A percentile compares a stretch with the other conserved stretches of the same genome.
Evolutionary conservation across 2,888 invertebrate genomes (phyloP).

Genomic region (Trachelus iudaicus): DNA sequence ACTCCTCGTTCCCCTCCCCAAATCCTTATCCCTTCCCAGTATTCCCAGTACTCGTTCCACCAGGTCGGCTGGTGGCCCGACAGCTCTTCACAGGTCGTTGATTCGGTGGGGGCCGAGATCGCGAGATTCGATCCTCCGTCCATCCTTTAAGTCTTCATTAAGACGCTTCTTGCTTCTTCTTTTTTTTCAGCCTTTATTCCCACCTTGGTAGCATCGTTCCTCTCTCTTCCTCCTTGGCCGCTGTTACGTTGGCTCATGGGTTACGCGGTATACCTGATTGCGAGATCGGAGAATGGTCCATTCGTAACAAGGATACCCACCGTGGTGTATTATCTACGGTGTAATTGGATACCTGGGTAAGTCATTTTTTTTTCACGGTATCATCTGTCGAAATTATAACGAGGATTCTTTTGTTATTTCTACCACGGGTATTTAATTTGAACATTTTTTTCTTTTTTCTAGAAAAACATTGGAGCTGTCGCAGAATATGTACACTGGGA

Average conservation of each 20-base stretch:
- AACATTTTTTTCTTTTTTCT: background rate
- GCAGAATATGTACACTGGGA: background rate
- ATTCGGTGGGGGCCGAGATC: constrained; percentile 8
- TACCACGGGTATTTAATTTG: background rate
- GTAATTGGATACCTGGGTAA: background rate
- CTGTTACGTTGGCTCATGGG: background rate
- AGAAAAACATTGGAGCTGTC: background rate
- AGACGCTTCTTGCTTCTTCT: constrained; percentile 25
- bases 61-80: constrained; percentile 1
- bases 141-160: constrained; percentile 32
- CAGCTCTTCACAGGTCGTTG: constrained; percentile 6
- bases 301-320: constrained; percentile 10
- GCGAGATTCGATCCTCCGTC: constrained; percentile 7
- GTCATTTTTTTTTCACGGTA: background rate
- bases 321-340: background rate
- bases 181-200: constrained; percentile 16
- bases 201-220: constrained; percentile 15
- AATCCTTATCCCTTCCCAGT: background rate
- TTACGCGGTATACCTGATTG: constrained; percentile 5
- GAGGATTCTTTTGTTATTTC: background rate
- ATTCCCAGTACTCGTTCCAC: background rate
- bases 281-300: constrained; percentile 4
- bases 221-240: background rate
- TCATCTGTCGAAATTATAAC: background rate
- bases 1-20: background rate